Evolutionary conservation across 1,140 invertebrate genomes (phyloP).

Genomic region (Antheraea pernyi): DNA sequence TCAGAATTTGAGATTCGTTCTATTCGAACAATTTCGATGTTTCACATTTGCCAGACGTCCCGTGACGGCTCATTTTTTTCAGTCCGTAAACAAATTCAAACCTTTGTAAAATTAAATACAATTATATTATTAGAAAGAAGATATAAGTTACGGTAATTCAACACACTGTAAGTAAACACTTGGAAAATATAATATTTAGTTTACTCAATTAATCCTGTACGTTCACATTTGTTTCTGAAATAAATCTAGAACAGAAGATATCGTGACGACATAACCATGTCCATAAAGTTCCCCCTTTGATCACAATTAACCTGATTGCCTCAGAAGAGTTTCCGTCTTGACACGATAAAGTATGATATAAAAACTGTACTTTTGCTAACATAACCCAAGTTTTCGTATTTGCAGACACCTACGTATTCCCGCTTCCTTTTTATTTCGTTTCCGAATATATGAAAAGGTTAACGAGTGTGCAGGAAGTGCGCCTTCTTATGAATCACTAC

Average conservation of each 20-base stretch:
- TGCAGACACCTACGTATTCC: neutral
- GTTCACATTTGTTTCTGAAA: neutral
- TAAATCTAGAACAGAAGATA: neutral
- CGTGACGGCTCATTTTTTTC: too few relatives aligned
- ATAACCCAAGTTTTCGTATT: neutral
- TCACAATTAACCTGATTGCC: neutral
- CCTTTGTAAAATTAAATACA: too few relatives aligned
- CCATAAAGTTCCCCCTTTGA: neutral
- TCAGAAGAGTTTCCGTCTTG: neutral
- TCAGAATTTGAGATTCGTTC: too few relatives aligned
- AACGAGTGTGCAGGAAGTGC: neutral
- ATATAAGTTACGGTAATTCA: too few relatives aligned
- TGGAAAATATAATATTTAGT: too few relatives aligned
- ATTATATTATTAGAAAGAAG: too few relatives aligned
- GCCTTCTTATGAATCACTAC: neutral
- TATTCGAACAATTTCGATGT: too few relatives aligned
- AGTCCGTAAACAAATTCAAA: too few relatives aligned
- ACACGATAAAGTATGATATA: neutral
- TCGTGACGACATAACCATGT: neutral
- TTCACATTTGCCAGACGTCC: too few relatives aligned
- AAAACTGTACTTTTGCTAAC: neutral
- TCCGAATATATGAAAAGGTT: slow-evolving; percentile 1
- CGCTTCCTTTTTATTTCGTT: neutral
- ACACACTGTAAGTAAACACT: too few relatives aligned
- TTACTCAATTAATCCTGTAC: too few relatives aligned